Evolutionary conservation across 1,140 invertebrate species (phyloP), one percentile per base, ranked within the genome.

Genomic region (Paralvinella palmiformis): DNA sequence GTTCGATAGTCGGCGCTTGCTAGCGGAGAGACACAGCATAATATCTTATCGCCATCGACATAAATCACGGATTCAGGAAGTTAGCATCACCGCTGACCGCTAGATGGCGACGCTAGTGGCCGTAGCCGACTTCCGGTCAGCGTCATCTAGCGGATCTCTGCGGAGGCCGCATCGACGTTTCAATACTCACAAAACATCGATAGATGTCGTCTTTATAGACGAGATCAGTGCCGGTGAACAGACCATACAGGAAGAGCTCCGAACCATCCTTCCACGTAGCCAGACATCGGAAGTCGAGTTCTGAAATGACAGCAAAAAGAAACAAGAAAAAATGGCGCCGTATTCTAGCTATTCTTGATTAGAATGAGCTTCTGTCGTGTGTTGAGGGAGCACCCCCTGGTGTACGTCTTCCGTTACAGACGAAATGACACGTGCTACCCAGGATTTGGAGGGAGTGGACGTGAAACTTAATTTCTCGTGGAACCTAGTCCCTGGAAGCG

Each of bases 181-280:
- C 6, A 7, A 20, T 53, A 36, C 62, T 56, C 24, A 63, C 62
- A 36, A 63, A 63, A 52, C 62, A 63, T 56, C 52, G 5, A 35
- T 63, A 63, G 32, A 22, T 27, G 50, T 57, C 53, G 37, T 63
- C 62, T 32, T 63, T 63, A 20, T 33, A 27, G 24, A 3, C 20
- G 31, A 58, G 10, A 7, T 27, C 33, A 22, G 50, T 20, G 5
- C 58, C 58, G 3, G 62, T 33, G 27, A 63, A 32, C 32, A 29
- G 1, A 7, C 50, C 50, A 36, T 63, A 63, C 20, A 63, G 24
- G 50, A 59, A 63, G 4, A 36, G 31, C 27, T 63, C 62, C 7
- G 62, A 63, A 4, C 62, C 62, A 27, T 58, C 62, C 27, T 63
- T 63, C 62, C 62, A 63, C 10, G 62, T 63, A 3, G 62, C 62